Percentiles rank a stretch among this genome's conserved stretches.
These are phyloP conservation scores for Hippoglossus hippoglossus DNA, from an alignment of 2,797 vertebrate genomes.

Conservation along the genomic window DNA sequence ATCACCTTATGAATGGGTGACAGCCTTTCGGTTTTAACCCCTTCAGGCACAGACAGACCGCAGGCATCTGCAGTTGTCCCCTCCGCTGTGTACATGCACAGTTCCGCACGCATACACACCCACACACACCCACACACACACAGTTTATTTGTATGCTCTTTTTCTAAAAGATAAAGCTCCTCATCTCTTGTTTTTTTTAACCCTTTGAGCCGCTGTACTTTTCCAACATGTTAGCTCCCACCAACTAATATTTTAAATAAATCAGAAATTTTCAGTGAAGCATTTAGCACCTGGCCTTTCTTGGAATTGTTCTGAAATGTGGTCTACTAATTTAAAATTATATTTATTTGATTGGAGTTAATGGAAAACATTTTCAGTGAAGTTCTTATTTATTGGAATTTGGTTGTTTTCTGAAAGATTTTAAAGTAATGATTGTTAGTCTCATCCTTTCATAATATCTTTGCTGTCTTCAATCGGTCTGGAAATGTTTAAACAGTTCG, in stretches of 20 bases:
- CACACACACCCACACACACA: neutral
- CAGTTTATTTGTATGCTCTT: neutral
- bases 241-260: neutral
- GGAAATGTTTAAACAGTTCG: slow-evolving; percentile 5
- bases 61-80: slow-evolving; percentile 18
- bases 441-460: neutral
- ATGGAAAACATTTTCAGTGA: neutral
- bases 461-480: neutral
- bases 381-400: neutral
- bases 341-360: neutral
- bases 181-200: no score
- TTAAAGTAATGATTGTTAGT: neutral
- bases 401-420: neutral
- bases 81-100: neutral
- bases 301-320: neutral
- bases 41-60: neutral
- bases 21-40: slow-evolving; percentile 53
- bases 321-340: no score
- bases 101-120: neutral
- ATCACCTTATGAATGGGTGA: slow-evolving; percentile 70
- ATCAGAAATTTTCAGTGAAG: neutral
- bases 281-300: neutral
- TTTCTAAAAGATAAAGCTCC: neutral
- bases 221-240: neutral
- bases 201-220: neutral